Percentiles rank a stretch among this genome's conserved stretches.
Conservation (phyloP, 2,113 vertebrate species). For the Alethe diademata region DNA sequence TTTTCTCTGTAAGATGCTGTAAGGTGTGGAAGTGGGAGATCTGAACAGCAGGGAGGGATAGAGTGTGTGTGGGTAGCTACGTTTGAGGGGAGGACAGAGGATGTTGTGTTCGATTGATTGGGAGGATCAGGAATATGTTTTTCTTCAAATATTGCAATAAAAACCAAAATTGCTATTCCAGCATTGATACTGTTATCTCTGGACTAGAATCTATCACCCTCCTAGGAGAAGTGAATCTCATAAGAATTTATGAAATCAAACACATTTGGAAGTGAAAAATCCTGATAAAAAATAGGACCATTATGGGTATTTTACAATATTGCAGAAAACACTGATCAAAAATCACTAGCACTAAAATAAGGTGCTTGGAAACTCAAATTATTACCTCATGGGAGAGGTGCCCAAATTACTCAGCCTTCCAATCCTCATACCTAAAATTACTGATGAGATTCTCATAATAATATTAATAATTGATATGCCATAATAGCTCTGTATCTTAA, state of each 20-base stretch:
- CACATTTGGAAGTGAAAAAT: not conserved
- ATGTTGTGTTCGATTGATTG: rapidly evolving
- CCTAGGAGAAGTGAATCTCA: not conserved
- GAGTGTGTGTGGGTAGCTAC: not conserved
- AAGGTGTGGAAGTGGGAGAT: not conserved
- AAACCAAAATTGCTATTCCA: not conserved
- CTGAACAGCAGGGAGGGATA: not conserved
- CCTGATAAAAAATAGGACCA: not conserved
- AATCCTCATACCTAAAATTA: not conserved
- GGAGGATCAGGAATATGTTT: not conserved
- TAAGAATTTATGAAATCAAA: not conserved
- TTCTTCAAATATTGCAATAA: not conserved
- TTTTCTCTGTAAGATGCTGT: not conserved
- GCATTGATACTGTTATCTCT: not conserved
- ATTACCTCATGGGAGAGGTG: not conserved
- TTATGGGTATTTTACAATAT: not conserved
- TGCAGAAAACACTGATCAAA: not conserved
- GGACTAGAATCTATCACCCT: not conserved
- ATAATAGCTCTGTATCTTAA: not conserved
- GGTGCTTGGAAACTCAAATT: not conserved
- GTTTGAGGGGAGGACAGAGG: not conserved
- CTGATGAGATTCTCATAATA: not conserved
- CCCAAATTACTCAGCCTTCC: not conserved
- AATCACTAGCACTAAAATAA: not conserved
- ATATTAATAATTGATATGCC: not conserved